These are phyloP conservation scores for Lepas anatifera DNA, from an alignment of 2,888 invertebrate species.

Conservation along the genomic window DNA sequence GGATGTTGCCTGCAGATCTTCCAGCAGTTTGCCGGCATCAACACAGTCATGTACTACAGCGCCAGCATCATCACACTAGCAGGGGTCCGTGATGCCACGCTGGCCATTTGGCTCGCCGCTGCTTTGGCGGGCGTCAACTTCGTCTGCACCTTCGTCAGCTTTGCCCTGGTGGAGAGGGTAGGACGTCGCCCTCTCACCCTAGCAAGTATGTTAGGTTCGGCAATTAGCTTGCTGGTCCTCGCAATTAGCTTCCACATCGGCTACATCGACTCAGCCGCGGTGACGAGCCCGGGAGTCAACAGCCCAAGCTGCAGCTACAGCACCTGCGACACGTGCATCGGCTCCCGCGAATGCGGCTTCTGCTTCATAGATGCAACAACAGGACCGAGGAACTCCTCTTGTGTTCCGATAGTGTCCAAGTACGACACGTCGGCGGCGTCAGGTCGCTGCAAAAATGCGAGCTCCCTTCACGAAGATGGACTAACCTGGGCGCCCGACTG, in stretches of 20 bases:
- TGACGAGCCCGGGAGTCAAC: conserved; percentile 27
- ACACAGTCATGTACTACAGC: conserved; percentile 44
- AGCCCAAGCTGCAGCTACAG: conserved; percentile 40
- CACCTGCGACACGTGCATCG: conserved; percentile 21
- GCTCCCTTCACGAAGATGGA: not conserved
- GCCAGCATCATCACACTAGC: conserved; percentile 38
- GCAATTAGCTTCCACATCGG: conserved; percentile 36
- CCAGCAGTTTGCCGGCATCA: conserved; percentile 43
- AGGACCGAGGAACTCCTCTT: not conserved
- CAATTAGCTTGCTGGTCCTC: conserved; percentile 33
- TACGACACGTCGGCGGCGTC: not conserved
- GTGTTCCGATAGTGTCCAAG: not conserved
- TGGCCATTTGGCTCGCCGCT: conserved; percentile 40
- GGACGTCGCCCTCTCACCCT: conserved; percentile 35
- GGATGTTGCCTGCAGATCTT: conserved; percentile 41
- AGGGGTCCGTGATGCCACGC: conserved; percentile 29
- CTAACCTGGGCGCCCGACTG: conserved; percentile 24
- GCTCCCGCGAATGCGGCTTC: conserved; percentile 29
- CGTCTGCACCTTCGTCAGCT: conserved; percentile 37
- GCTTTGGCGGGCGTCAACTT: conserved; percentile 38
- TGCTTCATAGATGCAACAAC: conserved; percentile 28
- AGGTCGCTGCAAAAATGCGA: not conserved
- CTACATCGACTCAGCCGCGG: conserved; percentile 34
- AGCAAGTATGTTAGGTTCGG: conserved; percentile 32
- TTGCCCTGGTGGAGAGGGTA: conserved; percentile 38